Base-by-base conservation (phyloP, 2,888 invertebrate genomes). In the Physocephala rufipes region DNA sequence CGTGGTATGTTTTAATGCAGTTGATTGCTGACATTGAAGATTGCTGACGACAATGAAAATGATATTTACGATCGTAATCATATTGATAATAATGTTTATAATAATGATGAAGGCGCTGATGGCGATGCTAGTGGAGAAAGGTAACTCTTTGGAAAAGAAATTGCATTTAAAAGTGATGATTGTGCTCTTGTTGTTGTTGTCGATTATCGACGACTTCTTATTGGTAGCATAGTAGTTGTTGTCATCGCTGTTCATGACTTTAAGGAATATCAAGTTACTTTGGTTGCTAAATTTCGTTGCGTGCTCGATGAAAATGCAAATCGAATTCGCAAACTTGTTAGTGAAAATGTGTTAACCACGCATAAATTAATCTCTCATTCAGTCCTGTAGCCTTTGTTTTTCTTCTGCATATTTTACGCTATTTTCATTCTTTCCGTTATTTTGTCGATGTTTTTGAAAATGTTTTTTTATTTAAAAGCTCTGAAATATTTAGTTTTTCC, bases 241-340 rank as follows among this genome's bases (percentile, higher is more conserved):
- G 36, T 7, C 9, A 9, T 7, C 9, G 36, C 4, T 36, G 36
- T 36, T 36, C 5, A 36, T 36, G 9, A 9, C 4, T 4, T 7
- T 36, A 36, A 36, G 5, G 36, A 36, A 36, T 4, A 36, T 4
- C 36, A 36, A 36, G 36, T 36, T 36, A 36, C 36, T 36, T 4
- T 9, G 36, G 36, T 7, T 36, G 36, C 4, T 36, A 36, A 15
- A 26, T n/a, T n/a, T n/a, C n/a, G 2, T 9, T 62, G 43, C 19
- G 30, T 65, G 30, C 65, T n/a, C 36, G 9, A 51, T 13, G 12
- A 51, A 65, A 53, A 51, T 65, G 47, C 51, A 65, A 65, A 65
- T 65, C 30, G 30, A 45, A 64, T 64, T 24, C 47, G 26, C 5
- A 65, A 65, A 65, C 51, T 65, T 65, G 30, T 65, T 51, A 30